Conservation (phyloP, 2,113 vertebrate species). For the Callorhinus ursinus region DNA sequence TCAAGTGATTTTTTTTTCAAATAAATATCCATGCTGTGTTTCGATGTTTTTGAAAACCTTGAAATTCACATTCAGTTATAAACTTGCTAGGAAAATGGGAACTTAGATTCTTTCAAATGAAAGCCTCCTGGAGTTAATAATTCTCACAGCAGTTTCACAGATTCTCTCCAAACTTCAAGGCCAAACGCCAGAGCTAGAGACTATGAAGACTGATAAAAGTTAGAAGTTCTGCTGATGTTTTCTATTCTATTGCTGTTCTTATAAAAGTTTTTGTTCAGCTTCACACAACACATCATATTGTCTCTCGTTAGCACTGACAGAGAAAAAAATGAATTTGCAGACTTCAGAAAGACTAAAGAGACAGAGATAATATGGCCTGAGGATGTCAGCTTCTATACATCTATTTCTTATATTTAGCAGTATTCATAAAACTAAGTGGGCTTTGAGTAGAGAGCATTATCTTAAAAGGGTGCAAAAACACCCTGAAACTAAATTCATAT, state of each 20-base stretch:
- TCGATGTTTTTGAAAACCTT: slow-evolving; percentile 57
- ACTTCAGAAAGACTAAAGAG: slow-evolving; percentile 66
- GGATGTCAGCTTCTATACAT: not conserved
- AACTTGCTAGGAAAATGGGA: slow-evolving; percentile 67
- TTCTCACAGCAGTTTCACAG: slow-evolving; percentile 10
- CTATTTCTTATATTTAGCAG: slow-evolving; percentile 47
- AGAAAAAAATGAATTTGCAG: slow-evolving; percentile 66
- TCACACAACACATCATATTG: slow-evolving; percentile 76
- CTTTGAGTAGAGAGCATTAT: slow-evolving; percentile 31
- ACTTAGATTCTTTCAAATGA: slow-evolving; percentile 63
- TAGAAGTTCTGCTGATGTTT: slow-evolving; percentile 78
- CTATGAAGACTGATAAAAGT: slow-evolving; percentile 67
- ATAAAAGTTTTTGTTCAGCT: slow-evolving; percentile 78
- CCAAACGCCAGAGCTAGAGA: slow-evolving; percentile 48
- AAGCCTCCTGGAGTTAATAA: slow-evolving; percentile 67
- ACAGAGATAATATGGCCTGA: slow-evolving; percentile 61
- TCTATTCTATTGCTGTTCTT: slow-evolving; percentile 68
- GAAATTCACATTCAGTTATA: slow-evolving; percentile 66
- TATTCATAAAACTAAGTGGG: not conserved
- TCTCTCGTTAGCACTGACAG: slow-evolving; percentile 78
- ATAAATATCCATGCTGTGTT: slow-evolving; percentile 72
- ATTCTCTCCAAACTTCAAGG: slow-evolving; percentile 63
- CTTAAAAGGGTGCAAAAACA: slow-evolving; percentile 63
- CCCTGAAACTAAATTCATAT: slow-evolving; percentile 56
- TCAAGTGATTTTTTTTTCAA: slow-evolving; percentile 75